Base-by-base conservation (phyloP, 2,113 vertebrate species). In the Dolichotis patagonum region DNA sequence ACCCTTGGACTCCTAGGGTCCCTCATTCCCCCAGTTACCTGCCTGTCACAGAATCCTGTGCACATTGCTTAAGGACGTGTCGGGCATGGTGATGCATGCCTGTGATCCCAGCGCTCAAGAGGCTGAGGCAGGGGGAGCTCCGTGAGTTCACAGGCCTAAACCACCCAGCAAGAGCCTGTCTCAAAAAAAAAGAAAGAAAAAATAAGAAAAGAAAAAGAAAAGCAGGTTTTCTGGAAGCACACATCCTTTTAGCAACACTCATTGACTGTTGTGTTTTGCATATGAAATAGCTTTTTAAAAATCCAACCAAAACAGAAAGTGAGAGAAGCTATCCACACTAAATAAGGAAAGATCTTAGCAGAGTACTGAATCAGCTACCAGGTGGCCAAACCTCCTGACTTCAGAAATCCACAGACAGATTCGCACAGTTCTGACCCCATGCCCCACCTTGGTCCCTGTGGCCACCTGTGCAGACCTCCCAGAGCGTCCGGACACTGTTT, bases 281-380 rank as follows among this genome's bases (percentile, higher is more conserved):
- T 97, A 97, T 97, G 96, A 97, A 97, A 96, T 90, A 94, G 92
- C 96, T 77, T 97, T 89, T 54, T 3, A 96, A 96, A 97, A 95
- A 80, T 92, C 90, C 41, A 88, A 85, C 97, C 81, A 52, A 92
- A 96, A 97, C 90, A 65, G 92, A 91, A 96, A 97, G 94, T 78
- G 78, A 95, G 92, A 93, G 93, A 93, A 81, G 46, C 94, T 77
- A 78, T 96, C 85, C 38, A 56, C 28, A 43, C 96, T 97, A 97
- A 96, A 96, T 97, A 94, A 97, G 97, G 96, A 91, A 65, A 60
- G 6, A 60, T 86, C 92, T 92, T 90, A 95, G 88, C 75, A 77
- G 65, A 94, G 92, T 75, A 94, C 94, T 71, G 95, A 98, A 86
- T 96, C 95, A 92, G 94, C 92, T 85, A 80, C 88, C 97, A 97